Evolutionary conservation across 2,797 vertebrate genomes (phyloP).

Genomic region (Lindbergichthys nudifrons): DNA sequence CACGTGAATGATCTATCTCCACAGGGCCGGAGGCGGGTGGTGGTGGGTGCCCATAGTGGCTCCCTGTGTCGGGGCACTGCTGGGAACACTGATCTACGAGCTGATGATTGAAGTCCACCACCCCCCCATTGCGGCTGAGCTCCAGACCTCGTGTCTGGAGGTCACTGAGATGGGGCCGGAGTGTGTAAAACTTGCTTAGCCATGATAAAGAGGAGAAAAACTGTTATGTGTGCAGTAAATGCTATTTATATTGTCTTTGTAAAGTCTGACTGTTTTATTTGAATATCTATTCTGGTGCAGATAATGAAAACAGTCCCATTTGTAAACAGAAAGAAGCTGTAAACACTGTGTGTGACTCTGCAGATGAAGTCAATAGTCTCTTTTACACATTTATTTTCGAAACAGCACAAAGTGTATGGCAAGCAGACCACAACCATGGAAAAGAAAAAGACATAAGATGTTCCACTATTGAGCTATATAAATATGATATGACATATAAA

Average conservation of each 20-base stretch:
- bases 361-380: slow-evolving; percentile 42
- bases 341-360: neutral
- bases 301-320: neutral
- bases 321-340: neutral
- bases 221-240: neutral
- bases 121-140: slow-evolving; percentile 36
- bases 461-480: slow-evolving; percentile 83
- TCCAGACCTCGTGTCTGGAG: slow-evolving; percentile 41
- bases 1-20: slow-evolving; percentile 6
- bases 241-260: neutral
- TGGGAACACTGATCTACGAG: slow-evolving; percentile 87
- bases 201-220: neutral
- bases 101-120: slow-evolving; percentile 86
- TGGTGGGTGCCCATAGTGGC: slow-evolving; percentile 94
- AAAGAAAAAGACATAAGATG: slow-evolving; percentile 78
- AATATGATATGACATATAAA: slow-evolving; percentile 85
- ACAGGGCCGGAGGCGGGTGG: slow-evolving; percentile 87
- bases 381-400: slow-evolving; percentile 86
- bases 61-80: slow-evolving; percentile 84
- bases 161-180: neutral
- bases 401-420: slow-evolving; percentile 87
- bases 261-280: slow-evolving; percentile 5
- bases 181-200: slow-evolving; percentile 23
- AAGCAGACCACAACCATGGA: slow-evolving; percentile 86
- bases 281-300: neutral